A percentile compares a stretch with the other conserved stretches of the same genome.
Conservation (phyloP, 2,888 invertebrate species). For the Cheilosia pagana region DNA sequence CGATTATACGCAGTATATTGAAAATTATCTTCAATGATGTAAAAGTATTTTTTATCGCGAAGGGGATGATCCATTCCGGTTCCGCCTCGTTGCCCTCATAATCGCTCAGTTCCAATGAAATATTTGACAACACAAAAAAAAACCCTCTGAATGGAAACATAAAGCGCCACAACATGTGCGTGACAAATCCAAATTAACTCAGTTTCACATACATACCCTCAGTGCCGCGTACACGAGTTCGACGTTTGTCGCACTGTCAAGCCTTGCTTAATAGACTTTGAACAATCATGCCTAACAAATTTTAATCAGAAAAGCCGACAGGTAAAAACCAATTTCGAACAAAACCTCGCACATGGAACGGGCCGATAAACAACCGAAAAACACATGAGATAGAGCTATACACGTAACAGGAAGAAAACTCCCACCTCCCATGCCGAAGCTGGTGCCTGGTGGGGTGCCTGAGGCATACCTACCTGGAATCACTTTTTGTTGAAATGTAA, state of each 20-base stretch:
- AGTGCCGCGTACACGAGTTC: not conserved
- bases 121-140: too few relatives aligned
- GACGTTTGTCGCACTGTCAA: slow-evolving; percentile 44
- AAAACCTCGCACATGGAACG: slow-evolving; percentile 24
- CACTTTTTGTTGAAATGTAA: slow-evolving; percentile 35
- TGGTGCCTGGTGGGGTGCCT: not conserved
- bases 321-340: slow-evolving; percentile 53
- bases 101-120: too few relatives aligned
- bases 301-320: slow-evolving; percentile 58
- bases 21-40: too few relatives aligned
- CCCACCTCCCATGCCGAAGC: not conserved
- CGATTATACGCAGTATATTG: too few relatives aligned
- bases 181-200: slow-evolving; percentile 43
- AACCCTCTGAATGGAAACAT: not conserved
- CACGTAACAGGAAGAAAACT: not conserved
- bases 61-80: too few relatives aligned
- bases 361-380: slow-evolving; percentile 10
- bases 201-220: not conserved
- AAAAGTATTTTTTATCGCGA: too few relatives aligned
- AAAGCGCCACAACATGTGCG: slow-evolving; percentile 19
- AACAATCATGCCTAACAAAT: slow-evolving; percentile 41
- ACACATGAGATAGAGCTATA: not conserved
- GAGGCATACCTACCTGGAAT: slow-evolving; percentile 7
- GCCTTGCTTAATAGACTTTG: slow-evolving; percentile 45
- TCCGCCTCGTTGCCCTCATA: too few relatives aligned